These are phyloP conservation scores for Enteromius radiatus DNA, from an alignment of 2,797 vertebrate genomes.

Conservation along the genomic window DNA sequence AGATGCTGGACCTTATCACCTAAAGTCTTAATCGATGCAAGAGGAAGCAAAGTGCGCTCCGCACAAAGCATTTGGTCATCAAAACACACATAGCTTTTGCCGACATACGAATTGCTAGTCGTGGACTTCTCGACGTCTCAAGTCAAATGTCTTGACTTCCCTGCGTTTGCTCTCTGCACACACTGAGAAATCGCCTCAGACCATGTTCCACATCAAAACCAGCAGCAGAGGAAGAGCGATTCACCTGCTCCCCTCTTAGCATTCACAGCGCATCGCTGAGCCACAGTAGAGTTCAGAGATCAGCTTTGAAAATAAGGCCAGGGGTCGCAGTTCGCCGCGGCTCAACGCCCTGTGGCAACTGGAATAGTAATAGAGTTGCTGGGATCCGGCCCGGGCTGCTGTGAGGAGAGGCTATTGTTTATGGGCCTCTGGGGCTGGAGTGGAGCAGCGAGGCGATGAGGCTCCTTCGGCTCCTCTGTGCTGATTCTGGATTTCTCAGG, in stretches of 20 bases:
- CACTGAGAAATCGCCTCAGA: constrained; percentile 34
- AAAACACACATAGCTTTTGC: neutral
- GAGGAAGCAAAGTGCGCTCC: neutral
- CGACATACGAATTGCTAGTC: neutral
- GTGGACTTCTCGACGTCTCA: neutral
- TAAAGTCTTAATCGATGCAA: constrained; percentile 29
- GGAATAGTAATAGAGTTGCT: constrained; percentile 58
- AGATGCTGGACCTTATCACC: constrained; percentile 10
- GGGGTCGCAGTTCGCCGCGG: constrained; percentile 54
- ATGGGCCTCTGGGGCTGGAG: constrained; percentile 22
- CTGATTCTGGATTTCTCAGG: constrained; percentile 40
- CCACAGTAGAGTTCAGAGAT: constrained; percentile 54
- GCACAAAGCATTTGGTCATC: constrained; percentile 2
- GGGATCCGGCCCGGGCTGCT: constrained; percentile 37
- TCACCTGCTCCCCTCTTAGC: constrained; percentile 34
- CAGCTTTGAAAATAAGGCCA: constrained; percentile 58
- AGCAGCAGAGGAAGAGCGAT: constrained; percentile 33
- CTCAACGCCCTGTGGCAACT: constrained; percentile 59
- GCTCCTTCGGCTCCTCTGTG: constrained; percentile 40
- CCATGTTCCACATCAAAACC: constrained; percentile 31
- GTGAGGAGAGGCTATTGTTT: constrained; percentile 51
- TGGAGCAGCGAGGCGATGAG: constrained; percentile 27
- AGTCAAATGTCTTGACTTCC: constrained; percentile 34
- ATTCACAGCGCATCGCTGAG: constrained; percentile 36
- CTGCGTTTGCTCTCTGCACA: constrained; percentile 8